Percentiles rank a stretch among this genome's conserved stretches.
Conservation (phyloP, 2,888 invertebrate species). For the Trachelus troglodyta region DNA sequence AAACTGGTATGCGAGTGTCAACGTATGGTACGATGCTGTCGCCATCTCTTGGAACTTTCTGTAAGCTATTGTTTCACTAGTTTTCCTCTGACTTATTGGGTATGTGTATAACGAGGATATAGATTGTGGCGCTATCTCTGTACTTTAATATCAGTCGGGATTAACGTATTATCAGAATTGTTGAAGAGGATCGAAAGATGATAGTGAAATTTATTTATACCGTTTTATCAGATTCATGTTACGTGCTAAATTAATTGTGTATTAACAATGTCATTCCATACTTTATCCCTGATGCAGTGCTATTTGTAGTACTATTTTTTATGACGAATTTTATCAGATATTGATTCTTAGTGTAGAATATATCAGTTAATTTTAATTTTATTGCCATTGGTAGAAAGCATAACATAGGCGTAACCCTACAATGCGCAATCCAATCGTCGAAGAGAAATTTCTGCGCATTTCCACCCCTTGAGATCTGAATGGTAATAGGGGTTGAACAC, state of each 20-base stretch:
- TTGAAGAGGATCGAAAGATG: not conserved
- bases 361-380: not conserved
- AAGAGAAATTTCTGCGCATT: not conserved
- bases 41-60: not conserved
- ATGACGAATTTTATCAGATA: not conserved
- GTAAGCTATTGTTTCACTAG: not conserved
- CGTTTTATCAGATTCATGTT: not conserved
- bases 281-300: not conserved
- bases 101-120: not conserved
- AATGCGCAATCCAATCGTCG: not conserved
- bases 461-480: not conserved
- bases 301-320: not conserved
- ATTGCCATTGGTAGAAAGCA: not conserved
- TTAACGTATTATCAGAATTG: not conserved
- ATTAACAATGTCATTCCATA: not conserved
- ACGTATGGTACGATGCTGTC: not conserved
- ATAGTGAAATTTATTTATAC: not conserved
- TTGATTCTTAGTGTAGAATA: not conserved
- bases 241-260: not conserved
- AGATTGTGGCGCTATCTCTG: not conserved
- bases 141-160: not conserved
- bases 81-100: not conserved
- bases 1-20: not conserved
- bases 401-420: not conserved
- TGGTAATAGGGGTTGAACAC: not conserved